phyloP scores from a whole-genome alignment of 2,888 invertebrate genomes.

The Parnassius glacialis region DNA sequence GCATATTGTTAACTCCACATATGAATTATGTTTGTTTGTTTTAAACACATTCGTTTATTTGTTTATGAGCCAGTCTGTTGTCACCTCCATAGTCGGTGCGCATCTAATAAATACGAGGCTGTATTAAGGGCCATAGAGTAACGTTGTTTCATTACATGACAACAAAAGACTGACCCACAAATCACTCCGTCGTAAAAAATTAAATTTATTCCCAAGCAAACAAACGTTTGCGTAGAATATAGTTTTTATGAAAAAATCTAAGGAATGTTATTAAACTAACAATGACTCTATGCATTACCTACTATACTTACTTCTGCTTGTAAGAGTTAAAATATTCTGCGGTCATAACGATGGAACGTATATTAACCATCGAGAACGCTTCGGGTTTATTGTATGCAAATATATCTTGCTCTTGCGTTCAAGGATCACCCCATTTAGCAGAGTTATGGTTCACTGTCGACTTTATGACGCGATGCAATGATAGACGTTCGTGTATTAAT shows the following conservation, averaged over 20 bases:
- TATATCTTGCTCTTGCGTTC: constrained; percentile 45
- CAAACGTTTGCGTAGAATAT: constrained; percentile 7
- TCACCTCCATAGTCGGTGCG: constrained; percentile 44
- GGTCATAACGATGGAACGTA: constrained; percentile 47
- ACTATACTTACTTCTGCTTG: no score
- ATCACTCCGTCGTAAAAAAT: constrained; percentile 39
- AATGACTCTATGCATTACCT: no score
- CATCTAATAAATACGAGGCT: constrained; percentile 46
- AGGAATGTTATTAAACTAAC: no score
- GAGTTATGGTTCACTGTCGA: constrained; percentile 56
- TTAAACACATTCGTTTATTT: constrained; percentile 37
- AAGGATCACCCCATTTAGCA: constrained; percentile 62
- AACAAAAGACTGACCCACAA: constrained; percentile 40
- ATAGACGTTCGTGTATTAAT: constrained; percentile 62
- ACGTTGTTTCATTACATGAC: constrained; percentile 41
- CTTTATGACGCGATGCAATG: constrained; percentile 57
- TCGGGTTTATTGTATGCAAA: constrained; percentile 71
- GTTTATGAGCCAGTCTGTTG: constrained; percentile 56
- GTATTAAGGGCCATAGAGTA: constrained; percentile 42
- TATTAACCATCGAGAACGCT: constrained; percentile 36
- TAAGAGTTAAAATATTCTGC: neutral
- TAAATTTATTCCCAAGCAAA: constrained; percentile 41
- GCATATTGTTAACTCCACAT: constrained; percentile 35
- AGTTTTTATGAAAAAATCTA: no score
- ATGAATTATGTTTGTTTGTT: constrained; percentile 45